Conservation (phyloP, 2,113 vertebrate genomes). For the Amphiprion ocellaris region DNA sequence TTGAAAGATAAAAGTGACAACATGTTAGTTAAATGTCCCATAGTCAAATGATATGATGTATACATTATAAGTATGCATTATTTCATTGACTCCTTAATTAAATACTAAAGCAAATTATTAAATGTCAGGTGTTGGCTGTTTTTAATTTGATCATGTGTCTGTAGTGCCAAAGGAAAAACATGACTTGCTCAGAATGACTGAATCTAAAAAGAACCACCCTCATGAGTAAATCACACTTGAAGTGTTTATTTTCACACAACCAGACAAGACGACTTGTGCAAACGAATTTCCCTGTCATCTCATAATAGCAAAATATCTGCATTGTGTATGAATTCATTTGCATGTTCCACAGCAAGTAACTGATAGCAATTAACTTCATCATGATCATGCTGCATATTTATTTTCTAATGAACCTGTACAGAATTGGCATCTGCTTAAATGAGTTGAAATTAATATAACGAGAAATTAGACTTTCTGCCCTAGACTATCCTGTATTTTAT, state of each 20-base stretch:
- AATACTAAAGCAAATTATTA: background rate
- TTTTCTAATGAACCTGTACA: no score
- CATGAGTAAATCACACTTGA: slow-evolving; percentile 4
- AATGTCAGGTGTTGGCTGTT: background rate
- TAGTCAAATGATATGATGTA: background rate
- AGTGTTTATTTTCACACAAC: slow-evolving; percentile 9
- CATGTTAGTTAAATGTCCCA: background rate
- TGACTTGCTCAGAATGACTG: background rate
- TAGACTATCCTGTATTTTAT: no score
- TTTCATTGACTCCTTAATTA: background rate
- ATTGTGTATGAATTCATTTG: background rate
- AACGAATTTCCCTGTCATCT: background rate
- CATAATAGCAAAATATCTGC: background rate
- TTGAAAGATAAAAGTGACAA: background rate
- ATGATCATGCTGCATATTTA: no score
- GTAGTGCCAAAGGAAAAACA: background rate
- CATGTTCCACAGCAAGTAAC: background rate
- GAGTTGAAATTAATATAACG: no score
- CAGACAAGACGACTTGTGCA: background rate
- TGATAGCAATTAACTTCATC: background rate
- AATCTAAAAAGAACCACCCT: background rate
- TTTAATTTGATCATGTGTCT: background rate
- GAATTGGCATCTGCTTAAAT: no score
- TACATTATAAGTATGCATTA: background rate
- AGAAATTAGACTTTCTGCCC: no score